These are phyloP conservation scores for Protophormia terraenovae DNA, from an alignment of 2,888 invertebrate genomes.

Conservation along the genomic window DNA sequence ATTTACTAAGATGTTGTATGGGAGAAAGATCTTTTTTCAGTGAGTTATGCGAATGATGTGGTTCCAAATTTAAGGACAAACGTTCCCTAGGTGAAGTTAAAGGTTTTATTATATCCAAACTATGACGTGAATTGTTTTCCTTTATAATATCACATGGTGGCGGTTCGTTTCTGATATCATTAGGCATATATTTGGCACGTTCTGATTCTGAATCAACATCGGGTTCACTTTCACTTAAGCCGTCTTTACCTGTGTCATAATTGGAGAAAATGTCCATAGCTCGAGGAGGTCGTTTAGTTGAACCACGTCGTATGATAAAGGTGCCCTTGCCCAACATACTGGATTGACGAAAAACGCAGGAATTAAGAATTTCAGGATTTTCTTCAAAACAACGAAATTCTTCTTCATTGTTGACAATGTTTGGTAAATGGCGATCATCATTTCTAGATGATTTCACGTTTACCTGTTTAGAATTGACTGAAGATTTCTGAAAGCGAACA, in stretches of 20 bases:
- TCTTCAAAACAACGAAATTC: constrained; percentile 54
- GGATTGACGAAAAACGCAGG: constrained; percentile 72
- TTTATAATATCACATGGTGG: constrained; percentile 52
- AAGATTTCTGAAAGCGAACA: constrained; percentile 27
- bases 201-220: constrained; percentile 63
- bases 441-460: constrained; percentile 1
- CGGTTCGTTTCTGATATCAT: constrained; percentile 59
- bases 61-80: constrained; percentile 76
- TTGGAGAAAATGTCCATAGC: constrained; percentile 74
- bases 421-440: constrained; percentile 21
- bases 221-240: constrained; percentile 57
- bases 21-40: constrained; percentile 64
- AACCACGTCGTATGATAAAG: constrained; percentile 86
- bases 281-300: constrained; percentile 74
- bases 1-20: constrained; percentile 44
- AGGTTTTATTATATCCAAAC: constrained; percentile 49
- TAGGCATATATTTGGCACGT: constrained; percentile 70
- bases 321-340: constrained; percentile 86
- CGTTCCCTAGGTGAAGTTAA: constrained; percentile 75
- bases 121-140: constrained; percentile 30
- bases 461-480: constrained; percentile 28
- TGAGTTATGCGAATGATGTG: constrained; percentile 62
- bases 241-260: constrained; percentile 43
- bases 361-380: constrained; percentile 67
- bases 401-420: constrained; percentile 35